Conservation (phyloP, 2,888 invertebrate genomes). For the Hydrotaea cyrtoneurina region DNA sequence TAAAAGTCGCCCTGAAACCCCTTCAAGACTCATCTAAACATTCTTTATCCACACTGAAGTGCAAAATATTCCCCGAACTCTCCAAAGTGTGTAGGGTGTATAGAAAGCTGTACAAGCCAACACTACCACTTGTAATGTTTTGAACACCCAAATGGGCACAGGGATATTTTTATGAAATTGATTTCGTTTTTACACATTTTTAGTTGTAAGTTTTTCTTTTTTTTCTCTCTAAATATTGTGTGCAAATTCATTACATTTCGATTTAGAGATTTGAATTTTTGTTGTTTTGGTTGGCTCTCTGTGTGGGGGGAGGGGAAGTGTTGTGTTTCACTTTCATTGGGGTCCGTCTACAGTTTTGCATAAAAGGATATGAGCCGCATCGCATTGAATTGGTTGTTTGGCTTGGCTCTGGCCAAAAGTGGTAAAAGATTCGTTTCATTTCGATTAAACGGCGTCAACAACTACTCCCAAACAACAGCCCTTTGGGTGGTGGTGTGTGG, state of each 20-base stretch:
- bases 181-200: slow-evolving; percentile 43
- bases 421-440: slow-evolving; percentile 23
- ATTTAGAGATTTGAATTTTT: slow-evolving; percentile 58
- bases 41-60: no score
- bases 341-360: slow-evolving; percentile 3
- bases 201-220: slow-evolving; percentile 26
- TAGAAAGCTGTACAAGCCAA: no score
- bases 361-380: slow-evolving; percentile 47
- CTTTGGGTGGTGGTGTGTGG: no score
- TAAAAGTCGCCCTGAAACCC: no score
- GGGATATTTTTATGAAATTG: slow-evolving; percentile 61
- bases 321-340: background rate
- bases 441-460: slow-evolving; percentile 38
- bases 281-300: background rate
- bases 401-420: slow-evolving; percentile 26
- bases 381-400: slow-evolving; percentile 31
- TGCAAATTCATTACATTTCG: slow-evolving; percentile 58
- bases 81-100: no score
- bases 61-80: no score
- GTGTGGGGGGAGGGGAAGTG: no score
- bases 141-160: slow-evolving; percentile 35
- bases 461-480: slow-evolving; percentile 23
- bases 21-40: no score
- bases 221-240: slow-evolving; percentile 50
- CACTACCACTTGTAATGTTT: no score